Evolutionary conservation across 2,113 vertebrate species (phyloP).

Genomic region (Trematocara marginatum): DNA sequence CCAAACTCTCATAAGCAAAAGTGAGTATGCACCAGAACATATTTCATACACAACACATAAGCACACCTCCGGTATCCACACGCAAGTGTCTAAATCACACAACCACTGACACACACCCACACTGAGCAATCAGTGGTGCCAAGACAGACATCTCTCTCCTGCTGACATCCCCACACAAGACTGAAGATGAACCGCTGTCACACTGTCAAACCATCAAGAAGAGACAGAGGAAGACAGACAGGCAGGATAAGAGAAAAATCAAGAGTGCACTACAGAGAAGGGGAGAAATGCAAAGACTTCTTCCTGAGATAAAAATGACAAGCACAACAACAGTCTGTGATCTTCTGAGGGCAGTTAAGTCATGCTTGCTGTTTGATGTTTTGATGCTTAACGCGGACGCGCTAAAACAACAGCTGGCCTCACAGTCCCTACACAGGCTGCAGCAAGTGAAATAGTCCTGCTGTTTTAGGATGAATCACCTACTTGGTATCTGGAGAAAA

Average conservation of each 20-base stretch:
- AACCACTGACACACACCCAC: constrained; percentile 34
- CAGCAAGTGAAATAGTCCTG: neutral
- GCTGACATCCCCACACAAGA: constrained; percentile 56
- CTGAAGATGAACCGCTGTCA: constrained; percentile 49
- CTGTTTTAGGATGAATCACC: neutral
- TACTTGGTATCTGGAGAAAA: neutral
- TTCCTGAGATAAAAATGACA: constrained; percentile 49
- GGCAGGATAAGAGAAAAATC: constrained; percentile 45
- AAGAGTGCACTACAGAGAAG: constrained; percentile 31
- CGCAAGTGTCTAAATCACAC: constrained; percentile 7
- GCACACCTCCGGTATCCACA: neutral
- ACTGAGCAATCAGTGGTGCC: constrained; percentile 49
- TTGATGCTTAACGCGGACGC: constrained; percentile 5
- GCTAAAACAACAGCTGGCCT: constrained; percentile 31
- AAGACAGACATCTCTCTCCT: constrained; percentile 62
- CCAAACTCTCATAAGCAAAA: neutral
- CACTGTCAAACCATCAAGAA: constrained; percentile 63
- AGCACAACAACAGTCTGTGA: constrained; percentile 32
- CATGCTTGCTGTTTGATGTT: constrained; percentile 36
- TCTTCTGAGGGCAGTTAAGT: constrained; percentile 35
- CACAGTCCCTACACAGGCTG: neutral
- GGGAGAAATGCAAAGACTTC: constrained; percentile 42
- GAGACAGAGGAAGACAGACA: constrained; percentile 55
- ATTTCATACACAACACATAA: neutral
- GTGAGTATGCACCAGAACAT: neutral